These are phyloP conservation scores for Premnoplex brunnescens DNA, from an alignment of 2,797 vertebrate species.

Conservation along the genomic window DNA sequence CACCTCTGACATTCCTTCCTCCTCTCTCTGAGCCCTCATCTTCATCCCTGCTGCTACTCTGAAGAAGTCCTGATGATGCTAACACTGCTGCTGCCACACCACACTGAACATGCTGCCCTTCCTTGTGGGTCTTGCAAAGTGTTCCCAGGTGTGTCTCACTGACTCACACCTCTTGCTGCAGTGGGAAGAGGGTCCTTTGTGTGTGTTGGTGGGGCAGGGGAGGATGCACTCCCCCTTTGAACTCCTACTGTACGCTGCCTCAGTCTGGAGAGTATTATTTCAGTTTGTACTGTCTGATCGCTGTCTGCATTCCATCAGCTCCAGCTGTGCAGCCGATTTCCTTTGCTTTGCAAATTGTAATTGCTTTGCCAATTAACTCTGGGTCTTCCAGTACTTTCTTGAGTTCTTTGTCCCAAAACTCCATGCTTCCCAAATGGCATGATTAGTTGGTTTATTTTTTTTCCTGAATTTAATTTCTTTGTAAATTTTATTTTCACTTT, in stretches of 20 bases:
- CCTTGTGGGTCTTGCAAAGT: rapidly evolving
- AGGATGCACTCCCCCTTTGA: neutral
- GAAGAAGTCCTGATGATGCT: neutral
- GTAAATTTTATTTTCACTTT: neutral
- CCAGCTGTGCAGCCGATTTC: neutral
- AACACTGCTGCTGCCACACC: rapidly evolving
- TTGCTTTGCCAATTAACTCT: conserved; percentile 31
- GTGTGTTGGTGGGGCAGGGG: neutral
- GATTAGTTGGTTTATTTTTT: rapidly evolving
- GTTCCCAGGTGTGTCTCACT: rapidly evolving
- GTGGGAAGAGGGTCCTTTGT: neutral
- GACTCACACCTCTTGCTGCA: rapidly evolving
- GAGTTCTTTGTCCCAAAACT: neutral
- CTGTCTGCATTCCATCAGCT: conserved; percentile 48
- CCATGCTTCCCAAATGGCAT: neutral
- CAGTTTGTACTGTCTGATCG: conserved; percentile 5
- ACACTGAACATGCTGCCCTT: rapidly evolving
- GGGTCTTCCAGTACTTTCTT: neutral
- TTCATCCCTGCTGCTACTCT: neutral
- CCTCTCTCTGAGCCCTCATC: neutral
- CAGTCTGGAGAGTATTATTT: neutral
- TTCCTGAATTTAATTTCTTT: neutral
- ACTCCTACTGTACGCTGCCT: neutral
- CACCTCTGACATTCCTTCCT: neutral
- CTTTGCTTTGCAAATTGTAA: neutral